phyloP scores from a whole-genome alignment of 1,140 invertebrate genomes.

The Physella acuta region DNA sequence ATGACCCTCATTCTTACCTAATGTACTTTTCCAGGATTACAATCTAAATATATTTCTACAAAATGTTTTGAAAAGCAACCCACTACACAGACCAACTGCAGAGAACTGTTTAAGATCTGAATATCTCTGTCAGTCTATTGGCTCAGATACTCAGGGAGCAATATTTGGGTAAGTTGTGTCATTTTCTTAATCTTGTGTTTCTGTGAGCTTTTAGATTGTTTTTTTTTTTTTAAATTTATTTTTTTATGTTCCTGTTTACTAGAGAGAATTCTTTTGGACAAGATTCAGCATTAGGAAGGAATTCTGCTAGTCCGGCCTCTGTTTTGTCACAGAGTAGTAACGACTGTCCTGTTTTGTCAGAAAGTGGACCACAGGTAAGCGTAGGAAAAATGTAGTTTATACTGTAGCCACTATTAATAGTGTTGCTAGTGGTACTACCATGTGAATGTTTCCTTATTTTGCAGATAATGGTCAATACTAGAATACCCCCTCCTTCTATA shows the following conservation, averaged over 20 bases:
- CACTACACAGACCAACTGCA: constrained; percentile 17
- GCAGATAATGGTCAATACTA: constrained; percentile 17
- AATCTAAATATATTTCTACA: constrained; percentile 20
- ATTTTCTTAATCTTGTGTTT: background rate
- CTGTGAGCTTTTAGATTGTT: background rate
- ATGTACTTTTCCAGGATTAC: constrained; percentile 7
- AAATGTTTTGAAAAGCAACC: constrained; percentile 16
- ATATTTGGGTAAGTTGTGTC: background rate
- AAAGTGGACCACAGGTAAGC: background rate
- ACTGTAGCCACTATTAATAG: background rate
- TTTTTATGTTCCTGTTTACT: background rate
- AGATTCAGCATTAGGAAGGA: background rate
- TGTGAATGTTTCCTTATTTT: background rate
- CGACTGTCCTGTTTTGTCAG: constrained; percentile 8
- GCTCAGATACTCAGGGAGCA: too few relatives aligned
- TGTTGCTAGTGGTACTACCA: background rate
- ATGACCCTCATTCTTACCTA: background rate
- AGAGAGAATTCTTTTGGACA: too few relatives aligned
- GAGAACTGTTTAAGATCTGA: constrained; percentile 14
- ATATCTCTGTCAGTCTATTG: constrained; percentile 13
- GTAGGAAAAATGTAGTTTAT: background rate
- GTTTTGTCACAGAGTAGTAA: constrained; percentile 9
- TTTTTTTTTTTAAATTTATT: background rate
- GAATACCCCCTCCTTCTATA: constrained; percentile 14
- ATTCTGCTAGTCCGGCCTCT: constrained; percentile 12